A percentile compares a stretch with the other conserved stretches of the same genome.
Evolutionary conservation across 1,140 invertebrate genomes (phyloP).

Genomic region (Nephotettix cincticeps): DNA sequence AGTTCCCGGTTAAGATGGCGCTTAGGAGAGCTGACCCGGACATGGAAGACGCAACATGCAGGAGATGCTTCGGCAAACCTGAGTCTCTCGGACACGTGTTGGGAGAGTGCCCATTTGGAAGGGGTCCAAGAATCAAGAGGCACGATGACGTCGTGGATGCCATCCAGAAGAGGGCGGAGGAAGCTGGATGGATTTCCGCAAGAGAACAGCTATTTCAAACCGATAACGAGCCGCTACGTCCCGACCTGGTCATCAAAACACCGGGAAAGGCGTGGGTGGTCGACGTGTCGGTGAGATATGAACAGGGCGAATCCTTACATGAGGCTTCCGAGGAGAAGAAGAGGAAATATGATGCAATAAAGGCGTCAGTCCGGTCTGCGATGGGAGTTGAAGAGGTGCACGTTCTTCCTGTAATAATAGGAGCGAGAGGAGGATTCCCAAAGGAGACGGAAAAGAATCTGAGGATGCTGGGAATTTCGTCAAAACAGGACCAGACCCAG

Average conservation of each 20-base stretch:
- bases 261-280: background rate
- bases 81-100: background rate
- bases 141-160: background rate
- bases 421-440: background rate
- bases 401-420: background rate
- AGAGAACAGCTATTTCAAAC: background rate
- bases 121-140: background rate
- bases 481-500: too few relatives aligned
- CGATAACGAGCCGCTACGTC: background rate
- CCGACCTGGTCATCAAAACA: slow-evolving; percentile 17
- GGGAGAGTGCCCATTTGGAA: too few relatives aligned
- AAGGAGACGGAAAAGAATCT: background rate
- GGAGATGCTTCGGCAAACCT: background rate
- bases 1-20: background rate
- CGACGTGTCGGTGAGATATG: background rate
- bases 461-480: background rate
- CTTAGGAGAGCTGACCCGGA: background rate
- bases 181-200: background rate
- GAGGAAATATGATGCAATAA: background rate
- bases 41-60: background rate
- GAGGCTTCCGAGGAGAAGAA: background rate
- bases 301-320: background rate
- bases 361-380: background rate
- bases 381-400: background rate
- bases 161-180: background rate